Evolutionary conservation across 2,797 vertebrate species (phyloP), one percentile per base, ranked within the genome.

Genomic region (Phoxinus dragarum): DNA sequence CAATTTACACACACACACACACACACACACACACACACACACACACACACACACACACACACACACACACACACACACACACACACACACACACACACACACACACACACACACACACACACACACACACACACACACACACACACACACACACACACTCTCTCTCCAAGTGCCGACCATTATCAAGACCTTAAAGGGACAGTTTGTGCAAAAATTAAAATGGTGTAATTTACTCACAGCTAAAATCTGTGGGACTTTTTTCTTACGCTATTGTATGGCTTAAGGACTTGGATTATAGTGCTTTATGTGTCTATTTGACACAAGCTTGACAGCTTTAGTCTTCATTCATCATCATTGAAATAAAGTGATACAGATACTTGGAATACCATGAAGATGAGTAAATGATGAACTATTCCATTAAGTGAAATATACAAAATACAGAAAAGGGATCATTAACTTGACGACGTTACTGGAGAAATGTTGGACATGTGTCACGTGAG

Each of bases 401-500:
- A 31, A 72, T 72, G 23, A 72, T 27, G 12, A 73, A 47, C 42
- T 4, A 73, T 31, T 47, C 31, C 17, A 52, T 52, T 23, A 52
- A 54, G 17, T 1, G 2, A 6, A 80, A 80, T 21, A 34, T 61
- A 34, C 16, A 47, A 66, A 80, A 49, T 49, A 42, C 11, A 27
- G 17, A 36, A 80, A 31, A 80, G 42, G 27, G 59, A 80, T 47
- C 27, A n/a, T 80, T 78, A 61, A 27, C 3, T 64, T 36, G 61
- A 19, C 4, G 0, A 31, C 4, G 27, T 78, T 64, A 42, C 52
- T 27, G 17, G 34, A 38, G 36, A 42, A 79, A 66, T 44, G 59
- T 79, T 44, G 61, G 42, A 31, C 16, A 47, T 67, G 61, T 19
- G 14, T 67, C 42, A 49, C 5, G 42, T 79, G 76, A 61, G 17